Evolutionary conservation across 2,888 invertebrate genomes (phyloP), one percentile per base, ranked within the genome.

Genomic region (Entomobrya proxima): DNA sequence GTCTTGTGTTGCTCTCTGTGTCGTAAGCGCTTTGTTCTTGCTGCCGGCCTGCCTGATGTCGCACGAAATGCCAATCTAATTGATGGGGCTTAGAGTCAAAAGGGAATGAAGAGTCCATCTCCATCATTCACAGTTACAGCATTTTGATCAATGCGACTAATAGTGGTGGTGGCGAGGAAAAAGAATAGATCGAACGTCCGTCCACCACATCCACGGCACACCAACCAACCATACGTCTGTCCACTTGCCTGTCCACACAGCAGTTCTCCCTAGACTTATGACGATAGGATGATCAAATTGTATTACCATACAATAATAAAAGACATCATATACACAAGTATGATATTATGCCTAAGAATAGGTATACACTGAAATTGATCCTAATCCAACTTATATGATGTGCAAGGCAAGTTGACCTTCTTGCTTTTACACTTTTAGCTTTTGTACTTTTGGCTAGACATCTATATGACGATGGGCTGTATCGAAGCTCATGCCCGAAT

Each of bases 41-140:
- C 76, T 55, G 55, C 55, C 76, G 76, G 78, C 84, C 55, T 85
- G 84, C 83, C 83, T 83, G 85, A 86, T 88, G 88, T 88, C 87
- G 87, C 87, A 87, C 86, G 80, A 86, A 86, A 85, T 85, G 84
- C 85, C 87, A 87, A 86, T 87, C 88, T 88, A 88, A 88, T 88
- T 88, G 88, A 88, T 88, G 84, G 72, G 61, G 74, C 72, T 78
- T 30, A 78, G 61, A 78, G 78, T 78, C 72, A 85, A 85, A 85
- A 78, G 78, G 78, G 69, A 78, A 84, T 55, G 55, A 69, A 52
- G 84, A 85, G 84, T 77, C 72, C 83, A 83, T 83, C 83, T 52
- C 77, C 82, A 82, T 72, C 75, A 75, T 64, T 75, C 35, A 47
- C 83, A 67, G 67, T 61, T 18, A 7, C 21, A 50, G 18, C 11